Evolutionary conservation across 2,113 vertebrate species (phyloP).

Genomic region (Cromileptes altivelis): DNA sequence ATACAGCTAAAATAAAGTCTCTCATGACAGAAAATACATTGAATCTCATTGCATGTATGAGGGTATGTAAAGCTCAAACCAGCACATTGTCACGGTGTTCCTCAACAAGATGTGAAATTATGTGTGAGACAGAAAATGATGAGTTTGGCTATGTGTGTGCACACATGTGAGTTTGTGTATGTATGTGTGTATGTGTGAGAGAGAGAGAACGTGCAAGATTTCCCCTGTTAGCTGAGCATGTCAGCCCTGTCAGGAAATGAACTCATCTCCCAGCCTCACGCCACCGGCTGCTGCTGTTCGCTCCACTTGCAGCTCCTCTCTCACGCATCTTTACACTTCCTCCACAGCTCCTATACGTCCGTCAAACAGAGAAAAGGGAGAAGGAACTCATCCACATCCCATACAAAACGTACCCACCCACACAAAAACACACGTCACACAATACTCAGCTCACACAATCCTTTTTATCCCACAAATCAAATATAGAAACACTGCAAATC

Average conservation of each 20-base stretch:
- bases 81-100: background rate
- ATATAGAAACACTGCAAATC: constrained; percentile 10
- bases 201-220: background rate
- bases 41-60: background rate
- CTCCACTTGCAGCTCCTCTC: constrained; percentile 27
- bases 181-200: background rate
- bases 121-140: constrained; percentile 17
- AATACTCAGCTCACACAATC: constrained; percentile 1
- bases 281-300: constrained; percentile 44
- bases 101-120: constrained; percentile 46
- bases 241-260: constrained; percentile 59
- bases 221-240: constrained; percentile 40
- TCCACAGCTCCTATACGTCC: constrained; percentile 1
- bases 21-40: background rate
- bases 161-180: background rate
- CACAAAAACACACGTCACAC: background rate
- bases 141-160: background rate
- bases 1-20: background rate
- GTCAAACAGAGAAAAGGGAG: constrained; percentile 7
- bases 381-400: background rate
- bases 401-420: background rate
- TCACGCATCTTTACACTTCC: constrained; percentile 6
- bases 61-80: background rate
- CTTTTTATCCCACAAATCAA: constrained; percentile 16
- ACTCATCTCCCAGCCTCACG: constrained; percentile 52